These are phyloP conservation scores for Cartodere bifasciata DNA, from an alignment of 2,888 invertebrate species.

Conservation along the genomic window DNA sequence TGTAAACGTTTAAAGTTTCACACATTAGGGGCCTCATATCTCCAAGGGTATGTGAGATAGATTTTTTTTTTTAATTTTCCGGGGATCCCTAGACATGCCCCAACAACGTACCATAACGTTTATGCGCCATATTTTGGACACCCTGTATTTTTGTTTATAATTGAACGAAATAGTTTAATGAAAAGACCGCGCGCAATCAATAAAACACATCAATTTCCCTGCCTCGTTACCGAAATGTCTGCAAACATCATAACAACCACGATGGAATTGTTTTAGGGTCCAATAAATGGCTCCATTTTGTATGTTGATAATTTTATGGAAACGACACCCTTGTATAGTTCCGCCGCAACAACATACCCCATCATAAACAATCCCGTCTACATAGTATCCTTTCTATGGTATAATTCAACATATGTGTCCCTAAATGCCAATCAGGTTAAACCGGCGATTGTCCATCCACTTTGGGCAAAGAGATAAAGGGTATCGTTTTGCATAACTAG, in stretches of 20 bases:
- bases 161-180: conserved; percentile 1
- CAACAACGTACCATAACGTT: too few relatives aligned
- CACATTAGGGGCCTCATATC: too few relatives aligned
- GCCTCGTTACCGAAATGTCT: too few relatives aligned
- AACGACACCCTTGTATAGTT: conserved; percentile 30
- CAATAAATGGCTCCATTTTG: conserved; percentile 20
- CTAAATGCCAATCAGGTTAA: conserved; percentile 27
- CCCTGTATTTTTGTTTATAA: conserved; percentile 1
- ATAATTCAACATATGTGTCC: conserved; percentile 31
- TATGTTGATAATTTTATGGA: conserved; percentile 33
- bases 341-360: conserved; percentile 32
- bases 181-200: neutral
- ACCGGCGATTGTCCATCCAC: conserved; percentile 34
- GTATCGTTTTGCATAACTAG: conserved; percentile 34
- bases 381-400: conserved; percentile 20
- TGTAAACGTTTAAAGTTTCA: too few relatives aligned
- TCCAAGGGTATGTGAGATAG: too few relatives aligned
- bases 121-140: neutral
- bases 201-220: neutral
- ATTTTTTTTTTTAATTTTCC: too few relatives aligned
- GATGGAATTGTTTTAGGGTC: too few relatives aligned
- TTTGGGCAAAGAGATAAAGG: conserved; percentile 29
- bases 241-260: too few relatives aligned
- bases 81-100: too few relatives aligned
- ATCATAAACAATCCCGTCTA: conserved; percentile 30